Evolutionary conservation across 2,113 vertebrate species (phyloP).

Genomic region (Zosterops pallidus): DNA sequence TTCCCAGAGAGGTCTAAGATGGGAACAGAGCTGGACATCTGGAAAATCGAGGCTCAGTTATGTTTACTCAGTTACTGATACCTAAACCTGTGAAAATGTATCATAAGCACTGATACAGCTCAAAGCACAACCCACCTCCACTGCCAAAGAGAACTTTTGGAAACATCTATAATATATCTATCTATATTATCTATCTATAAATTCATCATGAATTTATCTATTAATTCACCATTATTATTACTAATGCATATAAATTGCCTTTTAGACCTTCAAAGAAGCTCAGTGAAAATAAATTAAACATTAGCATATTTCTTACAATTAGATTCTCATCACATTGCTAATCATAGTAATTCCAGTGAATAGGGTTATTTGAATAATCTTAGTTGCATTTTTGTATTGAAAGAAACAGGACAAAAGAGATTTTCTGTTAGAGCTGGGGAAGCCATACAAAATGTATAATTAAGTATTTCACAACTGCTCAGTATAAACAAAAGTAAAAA

Average conservation of each 20-base stretch:
- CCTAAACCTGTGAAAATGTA: neutral
- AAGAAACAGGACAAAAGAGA: neutral
- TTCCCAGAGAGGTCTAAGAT: neutral
- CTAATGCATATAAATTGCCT: slow-evolving; percentile 20
- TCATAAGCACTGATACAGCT: neutral
- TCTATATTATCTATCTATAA: neutral
- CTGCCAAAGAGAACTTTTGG: neutral
- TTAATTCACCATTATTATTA: neutral
- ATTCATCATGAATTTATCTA: neutral
- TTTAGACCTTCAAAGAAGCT: neutral
- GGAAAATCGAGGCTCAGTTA: neutral
- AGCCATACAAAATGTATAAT: neutral
- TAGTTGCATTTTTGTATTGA: neutral
- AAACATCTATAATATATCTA: neutral
- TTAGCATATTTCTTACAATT: slow-evolving; percentile 28
- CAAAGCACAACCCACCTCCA: neutral
- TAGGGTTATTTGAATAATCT: neutral
- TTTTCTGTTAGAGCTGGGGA: neutral
- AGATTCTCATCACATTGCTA: slow-evolving; percentile 17
- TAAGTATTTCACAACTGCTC: neutral
- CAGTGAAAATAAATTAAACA: slow-evolving; percentile 24
- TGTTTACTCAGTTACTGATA: neutral
- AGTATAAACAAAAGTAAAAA: neutral
- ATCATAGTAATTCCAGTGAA: slow-evolving; percentile 1
- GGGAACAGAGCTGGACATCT: neutral